Conservation (phyloP, 1,140 invertebrate genomes). For the Drosophila repleta region DNA sequence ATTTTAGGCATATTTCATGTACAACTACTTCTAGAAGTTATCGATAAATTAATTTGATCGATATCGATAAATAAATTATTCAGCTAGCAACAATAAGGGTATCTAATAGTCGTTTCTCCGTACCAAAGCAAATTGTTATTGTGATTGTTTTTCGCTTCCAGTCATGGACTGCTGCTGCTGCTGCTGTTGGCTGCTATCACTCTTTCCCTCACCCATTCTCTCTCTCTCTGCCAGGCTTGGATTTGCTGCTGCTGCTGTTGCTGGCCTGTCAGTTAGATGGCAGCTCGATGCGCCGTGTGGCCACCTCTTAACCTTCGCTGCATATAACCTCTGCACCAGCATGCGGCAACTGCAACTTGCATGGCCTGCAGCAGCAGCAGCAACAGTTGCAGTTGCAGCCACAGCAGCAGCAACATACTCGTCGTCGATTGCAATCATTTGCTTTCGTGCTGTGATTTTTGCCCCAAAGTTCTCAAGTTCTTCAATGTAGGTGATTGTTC, state of each 20-base stretch:
- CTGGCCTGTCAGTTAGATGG: constrained; percentile 74
- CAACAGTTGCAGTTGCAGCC: constrained; percentile 10
- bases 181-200: background rate
- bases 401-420: constrained; percentile 37
- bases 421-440: constrained; percentile 73
- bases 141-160: constrained; percentile 56
- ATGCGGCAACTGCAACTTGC: constrained; percentile 33
- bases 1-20: too few relatives aligned
- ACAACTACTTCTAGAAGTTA: too few relatives aligned
- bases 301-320: constrained; percentile 79
- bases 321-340: constrained; percentile 75
- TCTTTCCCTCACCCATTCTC: background rate
- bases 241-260: constrained; percentile 29
- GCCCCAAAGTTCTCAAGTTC: constrained; percentile 61
- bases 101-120: background rate
- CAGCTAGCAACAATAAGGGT: background rate
- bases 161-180: constrained; percentile 60
- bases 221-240: constrained; percentile 50
- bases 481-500: constrained; percentile 72
- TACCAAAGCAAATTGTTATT: background rate
- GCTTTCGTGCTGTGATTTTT: constrained; percentile 78
- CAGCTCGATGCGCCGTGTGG: constrained; percentile 69
- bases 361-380: constrained; percentile 28
- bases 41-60: too few relatives aligned
- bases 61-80: too few relatives aligned